Evolutionary conservation across 2,888 invertebrate genomes (phyloP), one percentile per base, ranked within the genome.

Genomic region (Agrochola litura): DNA sequence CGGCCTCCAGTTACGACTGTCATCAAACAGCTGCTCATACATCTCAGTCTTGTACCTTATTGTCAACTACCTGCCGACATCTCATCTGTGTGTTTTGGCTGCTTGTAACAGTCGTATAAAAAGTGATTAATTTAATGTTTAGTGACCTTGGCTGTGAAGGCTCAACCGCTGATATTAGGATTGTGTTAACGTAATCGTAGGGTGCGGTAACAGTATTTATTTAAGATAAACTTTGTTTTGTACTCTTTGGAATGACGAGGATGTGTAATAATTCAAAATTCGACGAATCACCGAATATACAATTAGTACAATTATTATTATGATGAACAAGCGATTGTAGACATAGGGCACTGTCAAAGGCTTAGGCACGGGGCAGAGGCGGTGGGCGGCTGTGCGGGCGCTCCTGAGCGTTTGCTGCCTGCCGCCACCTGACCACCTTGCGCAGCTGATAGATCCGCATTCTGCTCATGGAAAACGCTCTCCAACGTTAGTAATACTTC

Each of bases 391-490:
- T 79, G 88, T 93, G 89, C 91, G 93, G 91, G 93, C 94, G 90
- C 91, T 95, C 83, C 89, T 95, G 77, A 93, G 92, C 91, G 94
- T 93, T 91, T 96, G 96, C 92, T 96, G 96, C 91, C 86, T 95
- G 90, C 96, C 95, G 88, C 92, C 95, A 80, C 90, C 93, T 84
- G 95, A 94, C 87, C 92, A 92, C 79, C 92, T 96, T 78, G 90
- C 91, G 80, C 93, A 94, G 85, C 94, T 95, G 68, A 91, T 95
- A 86, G 94, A 94, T 84, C 94, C 94, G 73, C 91, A 94, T 89
- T 92, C 92, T 73, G 91, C 90, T 81, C 92, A 90, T 85, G 91
- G 90, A 83, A 93, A 95, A 89, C 93, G 92, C 82, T 95, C 95
- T 67, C 91, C 92, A 85, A 95, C 94, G 96, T 96, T 95, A 96